Percentiles rank a stretch among this genome's conserved stretches.
Evolutionary conservation across 2,888 invertebrate species (phyloP).

Genomic region (Polydesmus complanatus): DNA sequence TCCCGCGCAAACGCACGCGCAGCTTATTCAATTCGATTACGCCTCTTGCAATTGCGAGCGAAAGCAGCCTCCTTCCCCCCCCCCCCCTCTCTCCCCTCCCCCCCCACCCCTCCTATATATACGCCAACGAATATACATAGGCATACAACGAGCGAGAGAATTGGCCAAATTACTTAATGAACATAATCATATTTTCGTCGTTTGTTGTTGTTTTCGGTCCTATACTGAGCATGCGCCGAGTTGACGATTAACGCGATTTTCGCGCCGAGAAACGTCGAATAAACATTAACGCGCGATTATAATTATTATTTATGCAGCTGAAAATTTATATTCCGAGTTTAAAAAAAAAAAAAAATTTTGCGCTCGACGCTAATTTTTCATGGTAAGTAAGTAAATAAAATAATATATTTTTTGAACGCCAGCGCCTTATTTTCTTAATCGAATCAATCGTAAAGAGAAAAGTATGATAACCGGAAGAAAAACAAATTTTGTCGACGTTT

Average conservation of each 20-base stretch:
- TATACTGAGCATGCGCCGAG: neutral
- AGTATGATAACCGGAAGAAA: too few relatives aligned
- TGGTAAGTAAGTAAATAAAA: neutral
- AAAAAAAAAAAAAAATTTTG: neutral
- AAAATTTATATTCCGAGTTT: neutral
- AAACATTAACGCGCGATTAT: neutral
- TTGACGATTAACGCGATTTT: neutral
- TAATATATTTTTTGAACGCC: neutral
- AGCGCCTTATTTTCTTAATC: neutral
- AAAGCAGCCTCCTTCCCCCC: too few relatives aligned
- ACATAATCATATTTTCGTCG: slow-evolving; percentile 15
- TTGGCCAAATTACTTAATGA: slow-evolving; percentile 15
- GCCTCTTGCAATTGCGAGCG: neutral
- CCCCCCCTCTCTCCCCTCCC: too few relatives aligned
- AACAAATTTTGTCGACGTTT: too few relatives aligned
- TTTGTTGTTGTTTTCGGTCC: slow-evolving; percentile 2
- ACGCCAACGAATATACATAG: neutral
- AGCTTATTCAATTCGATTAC: neutral
- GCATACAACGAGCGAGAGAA: neutral
- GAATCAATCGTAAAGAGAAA: neutral
- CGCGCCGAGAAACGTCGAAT: neutral
- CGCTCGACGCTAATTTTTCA: neutral
- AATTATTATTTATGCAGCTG: neutral
- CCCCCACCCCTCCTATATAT: neutral
- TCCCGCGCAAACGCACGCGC: neutral